phyloP scores from a whole-genome alignment of 2,888 invertebrate species.

The Sericinus montela region DNA sequence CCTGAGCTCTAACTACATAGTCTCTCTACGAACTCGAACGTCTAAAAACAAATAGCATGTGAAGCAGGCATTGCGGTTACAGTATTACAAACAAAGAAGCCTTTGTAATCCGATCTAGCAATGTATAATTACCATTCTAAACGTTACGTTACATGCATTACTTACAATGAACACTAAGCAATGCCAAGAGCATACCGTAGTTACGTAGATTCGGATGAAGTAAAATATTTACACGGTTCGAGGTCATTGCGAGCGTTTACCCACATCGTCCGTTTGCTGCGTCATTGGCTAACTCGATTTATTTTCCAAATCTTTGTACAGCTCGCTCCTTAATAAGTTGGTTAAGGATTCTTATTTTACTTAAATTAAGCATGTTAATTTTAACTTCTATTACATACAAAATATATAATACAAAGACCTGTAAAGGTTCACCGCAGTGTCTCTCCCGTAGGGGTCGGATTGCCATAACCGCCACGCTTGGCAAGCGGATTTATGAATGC shows the following conservation, averaged over 20 bases:
- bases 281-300: constrained; percentile 17
- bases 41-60: constrained; percentile 11
- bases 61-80: constrained; percentile 5
- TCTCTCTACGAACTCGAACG: constrained; percentile 11
- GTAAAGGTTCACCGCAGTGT: too few species aligned
- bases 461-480: too few species aligned
- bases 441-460: too few species aligned
- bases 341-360: constrained; percentile 7
- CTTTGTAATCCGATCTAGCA: constrained; percentile 31
- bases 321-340: constrained; percentile 1
- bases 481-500: too few species aligned
- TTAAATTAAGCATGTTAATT: background rate
- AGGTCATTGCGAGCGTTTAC: constrained; percentile 5
- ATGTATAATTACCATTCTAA: constrained; percentile 50
- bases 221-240: constrained; percentile 16
- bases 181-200: constrained; percentile 27
- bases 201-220: constrained; percentile 5
- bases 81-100: constrained; percentile 40
- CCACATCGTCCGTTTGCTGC: constrained; percentile 8
- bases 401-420: too few species aligned
- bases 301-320: constrained; percentile 16
- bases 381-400: too few species aligned
- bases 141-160: constrained; percentile 32
- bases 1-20: background rate
- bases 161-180: constrained; percentile 24